These are phyloP conservation scores for Odontamblyopus lacepedii DNA, from an alignment of 2,797 vertebrate species.

Conservation along the genomic window DNA sequence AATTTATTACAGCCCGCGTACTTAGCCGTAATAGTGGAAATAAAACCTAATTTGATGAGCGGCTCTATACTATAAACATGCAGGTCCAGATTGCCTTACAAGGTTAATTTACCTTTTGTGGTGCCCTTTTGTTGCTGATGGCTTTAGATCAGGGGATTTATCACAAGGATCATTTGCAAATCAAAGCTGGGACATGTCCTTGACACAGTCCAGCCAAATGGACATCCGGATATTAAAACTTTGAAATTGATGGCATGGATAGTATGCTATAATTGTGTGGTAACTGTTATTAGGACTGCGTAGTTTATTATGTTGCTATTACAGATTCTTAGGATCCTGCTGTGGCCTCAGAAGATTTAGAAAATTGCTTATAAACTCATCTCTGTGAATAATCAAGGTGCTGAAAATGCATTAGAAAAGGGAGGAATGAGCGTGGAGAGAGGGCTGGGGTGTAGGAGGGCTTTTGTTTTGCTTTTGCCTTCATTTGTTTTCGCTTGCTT, in stretches of 20 bases:
- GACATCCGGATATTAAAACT: slow-evolving; percentile 4
- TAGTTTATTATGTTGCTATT: not conserved
- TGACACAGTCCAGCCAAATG: slow-evolving; percentile 1
- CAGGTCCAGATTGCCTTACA: slow-evolving; percentile 15
- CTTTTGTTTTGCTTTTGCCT: no score
- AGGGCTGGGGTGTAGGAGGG: no score
- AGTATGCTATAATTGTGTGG: not conserved
- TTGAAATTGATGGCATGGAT: not conserved
- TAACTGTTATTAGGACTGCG: not conserved
- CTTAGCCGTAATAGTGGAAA: slow-evolving; percentile 12
- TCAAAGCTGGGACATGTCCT: slow-evolving; percentile 3
- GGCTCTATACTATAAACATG: slow-evolving; percentile 21
- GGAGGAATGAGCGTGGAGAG: no score
- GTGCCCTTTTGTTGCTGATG: slow-evolving; percentile 10
- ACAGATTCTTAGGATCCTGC: no score
- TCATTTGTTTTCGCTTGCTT: no score
- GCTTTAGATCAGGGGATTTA: slow-evolving; percentile 8
- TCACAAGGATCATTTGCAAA: slow-evolving; percentile 14
- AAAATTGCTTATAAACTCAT: no score
- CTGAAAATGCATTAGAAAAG: no score
- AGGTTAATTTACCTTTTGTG: slow-evolving; percentile 15
- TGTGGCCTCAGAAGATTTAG: no score
- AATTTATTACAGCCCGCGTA: slow-evolving; percentile 20
- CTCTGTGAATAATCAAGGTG: no score
- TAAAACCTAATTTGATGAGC: slow-evolving; percentile 20